These are phyloP conservation scores for Dicycla oo DNA, from an alignment of 2,888 invertebrate species.

Conservation along the genomic window DNA sequence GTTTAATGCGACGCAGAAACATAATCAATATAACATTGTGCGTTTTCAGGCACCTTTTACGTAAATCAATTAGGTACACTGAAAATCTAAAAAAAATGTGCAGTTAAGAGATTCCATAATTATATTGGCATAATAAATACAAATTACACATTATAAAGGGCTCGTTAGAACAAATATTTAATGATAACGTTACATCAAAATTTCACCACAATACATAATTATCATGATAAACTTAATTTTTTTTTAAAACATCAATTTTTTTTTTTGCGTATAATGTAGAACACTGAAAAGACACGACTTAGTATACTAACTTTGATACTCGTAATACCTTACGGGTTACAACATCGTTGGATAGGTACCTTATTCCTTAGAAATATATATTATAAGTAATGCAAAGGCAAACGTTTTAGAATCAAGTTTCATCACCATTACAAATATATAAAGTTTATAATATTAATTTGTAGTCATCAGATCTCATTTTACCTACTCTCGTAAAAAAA, in stretches of 20 bases:
- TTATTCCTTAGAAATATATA: slow-evolving; percentile 26
- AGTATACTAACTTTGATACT: neutral
- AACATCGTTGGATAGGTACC: slow-evolving; percentile 11
- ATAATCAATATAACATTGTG: slow-evolving; percentile 47
- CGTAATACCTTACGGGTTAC: slow-evolving; percentile 4
- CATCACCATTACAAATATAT: slow-evolving; percentile 36
- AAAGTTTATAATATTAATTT: slow-evolving; percentile 21
- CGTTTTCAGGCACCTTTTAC: slow-evolving; percentile 35
- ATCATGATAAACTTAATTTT: slow-evolving; percentile 8
- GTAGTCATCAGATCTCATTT: slow-evolving; percentile 26
- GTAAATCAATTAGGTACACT: neutral
- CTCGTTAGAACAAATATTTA: slow-evolving; percentile 1
- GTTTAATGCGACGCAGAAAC: slow-evolving; percentile 21
- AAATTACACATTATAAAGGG: slow-evolving; percentile 15
- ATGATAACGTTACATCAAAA: slow-evolving; percentile 4
- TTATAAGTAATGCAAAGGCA: slow-evolving; percentile 38
- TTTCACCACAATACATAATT: slow-evolving; percentile 21
- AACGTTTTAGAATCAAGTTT: slow-evolving; percentile 45
- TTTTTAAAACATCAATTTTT: slow-evolving; percentile 15
- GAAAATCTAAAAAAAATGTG: slow-evolving; percentile 15
- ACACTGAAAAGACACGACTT: slow-evolving; percentile 23
- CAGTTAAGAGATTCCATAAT: slow-evolving; percentile 29
- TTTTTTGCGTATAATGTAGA: slow-evolving; percentile 13
- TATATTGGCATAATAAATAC: slow-evolving; percentile 14
- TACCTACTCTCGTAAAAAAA: slow-evolving; percentile 48